Conservation (phyloP, 2,888 invertebrate species). For the Fissipunctia ypsillon region DNA sequence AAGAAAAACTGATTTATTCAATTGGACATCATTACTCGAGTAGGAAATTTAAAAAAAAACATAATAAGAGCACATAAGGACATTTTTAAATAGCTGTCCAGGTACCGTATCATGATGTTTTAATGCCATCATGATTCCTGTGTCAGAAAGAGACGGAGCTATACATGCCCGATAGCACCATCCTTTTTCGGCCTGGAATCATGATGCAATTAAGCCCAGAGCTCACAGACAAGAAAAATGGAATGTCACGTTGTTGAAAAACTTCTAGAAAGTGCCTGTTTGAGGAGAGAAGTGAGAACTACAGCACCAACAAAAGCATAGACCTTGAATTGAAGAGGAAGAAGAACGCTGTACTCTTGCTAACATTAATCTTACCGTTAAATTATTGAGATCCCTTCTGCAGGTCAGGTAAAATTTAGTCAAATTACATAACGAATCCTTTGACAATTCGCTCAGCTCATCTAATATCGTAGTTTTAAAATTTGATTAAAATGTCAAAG, state of each 20-base stretch:
- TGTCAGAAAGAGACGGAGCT: too few relatives aligned
- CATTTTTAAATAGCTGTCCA: background rate
- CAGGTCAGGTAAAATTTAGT: background rate
- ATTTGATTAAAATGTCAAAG: slow-evolving; percentile 40
- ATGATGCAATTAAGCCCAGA: too few relatives aligned
- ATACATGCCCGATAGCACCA: too few relatives aligned
- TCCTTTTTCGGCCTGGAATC: too few relatives aligned
- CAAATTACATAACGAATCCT: slow-evolving; percentile 19
- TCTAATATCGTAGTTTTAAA: slow-evolving; percentile 19
- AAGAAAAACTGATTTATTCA: background rate
- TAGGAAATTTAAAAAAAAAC: background rate
- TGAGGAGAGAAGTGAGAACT: background rate
- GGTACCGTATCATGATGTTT: too few relatives aligned
- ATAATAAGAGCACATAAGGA: too few relatives aligned
- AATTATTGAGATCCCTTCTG: background rate
- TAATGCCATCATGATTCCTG: too few relatives aligned
- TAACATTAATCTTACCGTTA: background rate
- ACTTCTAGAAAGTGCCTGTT: background rate
- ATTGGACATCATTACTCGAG: background rate
- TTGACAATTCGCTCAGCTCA: slow-evolving; percentile 5
- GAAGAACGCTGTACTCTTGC: background rate
- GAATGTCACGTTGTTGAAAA: background rate
- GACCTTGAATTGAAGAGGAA: background rate
- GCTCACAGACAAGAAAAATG: background rate
- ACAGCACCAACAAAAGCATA: background rate